Evolutionary conservation across 1,140 invertebrate genomes (phyloP).

Genomic region (Cotesia vestalis): DNA sequence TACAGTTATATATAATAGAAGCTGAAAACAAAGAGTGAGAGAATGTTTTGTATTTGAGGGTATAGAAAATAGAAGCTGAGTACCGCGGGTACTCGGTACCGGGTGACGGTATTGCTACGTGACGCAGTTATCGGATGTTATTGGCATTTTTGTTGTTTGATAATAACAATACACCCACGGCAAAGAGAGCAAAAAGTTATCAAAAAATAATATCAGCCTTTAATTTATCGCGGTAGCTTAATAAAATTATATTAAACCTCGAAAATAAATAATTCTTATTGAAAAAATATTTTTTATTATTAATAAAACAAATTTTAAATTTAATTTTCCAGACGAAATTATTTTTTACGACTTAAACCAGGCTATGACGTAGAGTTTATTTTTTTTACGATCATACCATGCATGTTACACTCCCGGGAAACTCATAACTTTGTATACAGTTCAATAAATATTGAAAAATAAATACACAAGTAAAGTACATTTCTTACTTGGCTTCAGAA

Average conservation of each 20-base stretch:
- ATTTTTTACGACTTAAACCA: too few relatives aligned
- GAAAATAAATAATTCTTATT: too few relatives aligned
- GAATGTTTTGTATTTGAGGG: background rate
- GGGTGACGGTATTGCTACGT: slow-evolving; percentile 46
- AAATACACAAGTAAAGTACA: slow-evolving; percentile 22
- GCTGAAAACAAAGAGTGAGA: background rate
- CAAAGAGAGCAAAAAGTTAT: slow-evolving; percentile 35
- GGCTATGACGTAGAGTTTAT: too few relatives aligned
- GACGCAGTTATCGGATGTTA: slow-evolving; percentile 58
- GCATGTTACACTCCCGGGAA: background rate
- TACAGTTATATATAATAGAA: background rate
- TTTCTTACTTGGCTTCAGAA: slow-evolving; percentile 22
- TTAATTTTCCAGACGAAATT: too few relatives aligned
- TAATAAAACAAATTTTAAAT: too few relatives aligned
- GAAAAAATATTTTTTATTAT: too few relatives aligned
- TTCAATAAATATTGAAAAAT: slow-evolving; percentile 18
- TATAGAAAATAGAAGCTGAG: background rate
- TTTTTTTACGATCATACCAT: too few relatives aligned
- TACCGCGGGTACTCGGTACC: background rate
- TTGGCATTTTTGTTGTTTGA: slow-evolving; percentile 61
- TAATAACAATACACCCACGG: slow-evolving; percentile 53
- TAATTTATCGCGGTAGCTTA: too few relatives aligned
- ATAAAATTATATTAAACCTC: too few relatives aligned
- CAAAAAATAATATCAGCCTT: slow-evolving; percentile 33
- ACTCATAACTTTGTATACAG: slow-evolving; percentile 7